Conservation (phyloP, 2,113 vertebrate genomes). For the Aix galericulata region DNA sequence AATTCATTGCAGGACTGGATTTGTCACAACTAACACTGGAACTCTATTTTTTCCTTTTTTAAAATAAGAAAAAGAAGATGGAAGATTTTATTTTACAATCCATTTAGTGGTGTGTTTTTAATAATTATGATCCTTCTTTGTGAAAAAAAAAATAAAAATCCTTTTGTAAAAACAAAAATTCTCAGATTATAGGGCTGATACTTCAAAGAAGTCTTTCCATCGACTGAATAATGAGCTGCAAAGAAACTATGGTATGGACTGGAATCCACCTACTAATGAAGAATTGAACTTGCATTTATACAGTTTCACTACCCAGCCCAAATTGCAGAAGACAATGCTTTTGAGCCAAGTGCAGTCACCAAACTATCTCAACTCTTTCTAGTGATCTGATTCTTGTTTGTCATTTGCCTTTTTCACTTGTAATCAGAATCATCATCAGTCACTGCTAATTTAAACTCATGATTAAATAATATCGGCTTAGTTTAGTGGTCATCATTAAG, state of each 20-base stretch:
- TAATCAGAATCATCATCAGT: not conserved
- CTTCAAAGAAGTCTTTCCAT: not conserved
- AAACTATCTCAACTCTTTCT: not conserved
- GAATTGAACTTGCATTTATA: not conserved
- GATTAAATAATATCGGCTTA: constrained; percentile 27
- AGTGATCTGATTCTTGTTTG: not conserved
- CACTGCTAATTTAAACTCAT: constrained; percentile 4
- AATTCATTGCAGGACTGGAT: constrained; percentile 57
- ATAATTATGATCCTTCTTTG: not conserved
- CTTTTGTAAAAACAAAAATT: not conserved
- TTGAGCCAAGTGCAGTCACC: not conserved
- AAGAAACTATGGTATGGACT: not conserved
- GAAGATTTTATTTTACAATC: constrained; percentile 37
- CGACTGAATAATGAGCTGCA: not conserved
- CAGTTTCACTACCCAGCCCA: not conserved
- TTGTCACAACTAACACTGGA: constrained; percentile 1
- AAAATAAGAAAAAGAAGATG: not conserved
- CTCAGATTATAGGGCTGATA: not conserved
- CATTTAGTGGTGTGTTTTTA: constrained; percentile 34
- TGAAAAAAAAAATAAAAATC: not conserved
- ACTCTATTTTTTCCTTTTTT: constrained; percentile 3
- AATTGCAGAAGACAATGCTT: not conserved
- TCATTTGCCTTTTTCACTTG: not conserved
- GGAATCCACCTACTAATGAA: not conserved
- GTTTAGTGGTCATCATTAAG: not conserved